A percentile compares a stretch with the other conserved stretches of the same genome.
These are phyloP conservation scores for Chrysolina americana DNA, from an alignment of 2,888 invertebrate species.

Conservation along the genomic window DNA sequence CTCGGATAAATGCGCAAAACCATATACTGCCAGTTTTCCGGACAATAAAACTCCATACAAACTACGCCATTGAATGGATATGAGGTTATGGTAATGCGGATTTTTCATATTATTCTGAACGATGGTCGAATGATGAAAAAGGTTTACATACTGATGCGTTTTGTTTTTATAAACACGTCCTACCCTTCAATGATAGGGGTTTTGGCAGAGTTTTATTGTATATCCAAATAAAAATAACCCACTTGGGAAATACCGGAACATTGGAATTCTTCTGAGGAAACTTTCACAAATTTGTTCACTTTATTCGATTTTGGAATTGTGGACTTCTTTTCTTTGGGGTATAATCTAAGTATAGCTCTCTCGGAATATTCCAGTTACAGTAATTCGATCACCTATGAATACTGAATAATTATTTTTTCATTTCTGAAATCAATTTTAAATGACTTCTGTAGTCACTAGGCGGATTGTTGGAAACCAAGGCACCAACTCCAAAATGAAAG, in stretches of 20 bases:
- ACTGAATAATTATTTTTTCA: background rate
- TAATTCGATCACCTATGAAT: background rate
- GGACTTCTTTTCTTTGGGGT: background rate
- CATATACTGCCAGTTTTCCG: conserved; percentile 66
- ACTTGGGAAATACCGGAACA: conserved; percentile 6
- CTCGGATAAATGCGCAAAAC: conserved; percentile 62
- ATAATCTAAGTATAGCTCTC: background rate
- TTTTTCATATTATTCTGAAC: conserved; percentile 29
- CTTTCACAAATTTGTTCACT: background rate
- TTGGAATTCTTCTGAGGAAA: background rate
- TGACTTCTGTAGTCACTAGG: too few species aligned
- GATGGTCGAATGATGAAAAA: conserved; percentile 23
- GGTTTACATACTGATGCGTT: conserved; percentile 19
- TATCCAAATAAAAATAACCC: conserved; percentile 21
- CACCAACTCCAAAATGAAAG: too few species aligned
- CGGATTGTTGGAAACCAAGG: too few species aligned
- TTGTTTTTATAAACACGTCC: conserved; percentile 15
- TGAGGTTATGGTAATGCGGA: conserved; percentile 65
- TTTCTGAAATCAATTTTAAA: too few species aligned
- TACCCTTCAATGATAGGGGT: background rate
- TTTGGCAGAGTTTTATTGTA: background rate
- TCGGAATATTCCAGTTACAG: background rate
- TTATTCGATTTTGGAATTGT: background rate
- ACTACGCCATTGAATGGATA: conserved; percentile 64
- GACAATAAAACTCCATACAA: conserved; percentile 66